A percentile compares a stretch with the other conserved stretches of the same genome.
These are phyloP conservation scores for Gibbula magus DNA, from an alignment of 2,888 invertebrate genomes.

Conservation along the genomic window DNA sequence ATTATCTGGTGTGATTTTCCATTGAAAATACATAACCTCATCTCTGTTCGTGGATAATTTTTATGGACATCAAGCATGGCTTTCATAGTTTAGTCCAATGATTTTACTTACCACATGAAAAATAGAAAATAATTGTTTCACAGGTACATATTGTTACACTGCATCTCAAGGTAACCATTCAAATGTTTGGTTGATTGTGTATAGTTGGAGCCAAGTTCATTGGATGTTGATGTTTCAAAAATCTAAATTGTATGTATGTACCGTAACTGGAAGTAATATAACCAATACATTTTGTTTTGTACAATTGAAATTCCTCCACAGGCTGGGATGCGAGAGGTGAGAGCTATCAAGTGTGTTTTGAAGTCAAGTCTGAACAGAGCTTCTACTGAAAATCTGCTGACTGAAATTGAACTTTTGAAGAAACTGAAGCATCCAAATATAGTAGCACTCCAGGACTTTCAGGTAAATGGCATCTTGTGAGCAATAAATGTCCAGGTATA, in stretches of 20 bases:
- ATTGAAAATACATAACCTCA: no score
- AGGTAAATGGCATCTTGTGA: constrained; percentile 45
- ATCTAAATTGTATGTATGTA: no score
- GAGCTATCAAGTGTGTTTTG: constrained; percentile 89
- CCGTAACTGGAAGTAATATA: not conserved
- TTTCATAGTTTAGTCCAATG: no score
- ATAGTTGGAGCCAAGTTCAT: no score
- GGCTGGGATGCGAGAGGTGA: constrained; percentile 77
- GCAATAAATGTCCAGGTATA: no score
- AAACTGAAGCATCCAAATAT: constrained; percentile 87
- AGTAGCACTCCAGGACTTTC: constrained; percentile 87
- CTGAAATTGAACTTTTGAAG: constrained; percentile 88
- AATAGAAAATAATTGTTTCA: not conserved
- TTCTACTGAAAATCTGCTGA: constrained; percentile 87
- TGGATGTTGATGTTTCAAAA: no score
- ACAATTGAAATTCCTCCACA: constrained; percentile 37
- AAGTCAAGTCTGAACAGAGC: constrained; percentile 83
- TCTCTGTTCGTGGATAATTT: no score
- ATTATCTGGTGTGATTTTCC: no score
- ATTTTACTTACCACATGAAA: not conserved
- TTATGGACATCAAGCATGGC: no score
- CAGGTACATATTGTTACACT: not conserved
- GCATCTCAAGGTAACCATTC: no score
- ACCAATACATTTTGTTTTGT: not conserved
- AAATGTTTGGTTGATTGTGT: no score